Evolutionary conservation across 2,113 vertebrate genomes (phyloP).

Genomic region (Scalopus aquaticus): DNA sequence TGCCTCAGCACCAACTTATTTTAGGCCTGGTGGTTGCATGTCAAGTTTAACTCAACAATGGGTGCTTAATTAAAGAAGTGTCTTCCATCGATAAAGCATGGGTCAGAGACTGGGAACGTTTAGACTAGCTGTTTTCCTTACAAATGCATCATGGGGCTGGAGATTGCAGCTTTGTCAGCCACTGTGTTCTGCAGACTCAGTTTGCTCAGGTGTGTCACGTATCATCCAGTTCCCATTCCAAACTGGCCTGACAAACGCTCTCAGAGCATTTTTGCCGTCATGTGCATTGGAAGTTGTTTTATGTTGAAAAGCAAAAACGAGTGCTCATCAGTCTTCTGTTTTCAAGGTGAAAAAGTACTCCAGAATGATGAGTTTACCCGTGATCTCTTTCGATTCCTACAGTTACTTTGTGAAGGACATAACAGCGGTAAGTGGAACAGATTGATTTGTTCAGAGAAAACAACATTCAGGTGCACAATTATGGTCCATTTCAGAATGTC

Average conservation of each 20-base stretch:
- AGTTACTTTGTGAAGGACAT: slow-evolving; percentile 98
- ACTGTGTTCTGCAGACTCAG: slow-evolving; percentile 48
- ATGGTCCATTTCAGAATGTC: not conserved
- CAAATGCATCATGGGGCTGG: slow-evolving; percentile 77
- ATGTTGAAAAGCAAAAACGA: slow-evolving; percentile 53
- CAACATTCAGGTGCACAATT: not conserved
- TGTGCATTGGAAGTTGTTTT: slow-evolving; percentile 64
- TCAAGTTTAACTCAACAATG: slow-evolving; percentile 77
- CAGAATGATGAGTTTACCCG: slow-evolving; percentile 98
- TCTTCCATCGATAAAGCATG: slow-evolving; percentile 82
- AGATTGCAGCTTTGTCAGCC: slow-evolving; percentile 75
- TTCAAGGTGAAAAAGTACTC: slow-evolving; percentile 97
- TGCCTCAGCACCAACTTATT: slow-evolving; percentile 72
- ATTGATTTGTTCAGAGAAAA: not conserved
- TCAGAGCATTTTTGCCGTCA: slow-evolving; percentile 58
- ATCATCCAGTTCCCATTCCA: slow-evolving; percentile 15
- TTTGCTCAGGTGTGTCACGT: slow-evolving; percentile 65
- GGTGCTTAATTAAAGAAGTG: slow-evolving; percentile 66
- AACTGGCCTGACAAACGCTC: slow-evolving; percentile 42
- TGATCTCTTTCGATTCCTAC: slow-evolving; percentile 98
- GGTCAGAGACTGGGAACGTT: slow-evolving; percentile 75
- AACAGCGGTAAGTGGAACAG: slow-evolving; percentile 92
- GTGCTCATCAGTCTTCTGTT: slow-evolving; percentile 78
- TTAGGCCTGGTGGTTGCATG: slow-evolving; percentile 82
- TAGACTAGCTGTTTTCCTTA: slow-evolving; percentile 72